Conservation (phyloP, 2,797 vertebrate genomes). For the Astyanax mexicanus region DNA sequence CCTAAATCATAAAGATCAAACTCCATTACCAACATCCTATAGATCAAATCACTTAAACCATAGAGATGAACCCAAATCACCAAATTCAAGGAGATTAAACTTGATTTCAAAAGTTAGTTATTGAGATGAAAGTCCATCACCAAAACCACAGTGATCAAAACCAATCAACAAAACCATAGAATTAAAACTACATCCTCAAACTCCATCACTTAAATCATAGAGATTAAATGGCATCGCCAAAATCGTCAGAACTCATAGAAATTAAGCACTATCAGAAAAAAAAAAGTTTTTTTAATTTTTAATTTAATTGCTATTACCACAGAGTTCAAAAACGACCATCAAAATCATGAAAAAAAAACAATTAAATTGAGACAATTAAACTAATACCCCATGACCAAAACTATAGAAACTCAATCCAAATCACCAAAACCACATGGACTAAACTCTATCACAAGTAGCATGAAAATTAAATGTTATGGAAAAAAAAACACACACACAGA, state of each 20-base stretch:
- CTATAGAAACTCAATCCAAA: background rate
- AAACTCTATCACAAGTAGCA: background rate
- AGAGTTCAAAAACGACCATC: too few species aligned
- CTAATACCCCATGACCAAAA: background rate
- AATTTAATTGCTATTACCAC: too few species aligned
- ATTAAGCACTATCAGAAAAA: too few species aligned
- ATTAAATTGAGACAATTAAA: too few species aligned
- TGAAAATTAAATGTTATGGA: too few species aligned
- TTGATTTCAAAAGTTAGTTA: background rate
- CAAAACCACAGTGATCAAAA: background rate
- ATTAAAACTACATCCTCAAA: background rate
- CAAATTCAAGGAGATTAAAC: background rate
- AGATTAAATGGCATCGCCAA: too few species aligned
- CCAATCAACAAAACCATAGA: background rate
- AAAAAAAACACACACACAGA: too few species aligned
- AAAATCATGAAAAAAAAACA: too few species aligned
- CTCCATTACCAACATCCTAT: background rate
- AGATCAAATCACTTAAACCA: background rate
- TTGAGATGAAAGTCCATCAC: background rate
- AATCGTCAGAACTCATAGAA: too few species aligned
- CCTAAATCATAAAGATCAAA: background rate
- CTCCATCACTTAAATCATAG: background rate
- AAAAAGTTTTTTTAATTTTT: too few species aligned
- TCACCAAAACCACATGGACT: background rate
- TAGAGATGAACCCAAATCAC: background rate